Conservation (phyloP, 2,797 vertebrate genomes). For the Amphiprion clarkii region DNA sequence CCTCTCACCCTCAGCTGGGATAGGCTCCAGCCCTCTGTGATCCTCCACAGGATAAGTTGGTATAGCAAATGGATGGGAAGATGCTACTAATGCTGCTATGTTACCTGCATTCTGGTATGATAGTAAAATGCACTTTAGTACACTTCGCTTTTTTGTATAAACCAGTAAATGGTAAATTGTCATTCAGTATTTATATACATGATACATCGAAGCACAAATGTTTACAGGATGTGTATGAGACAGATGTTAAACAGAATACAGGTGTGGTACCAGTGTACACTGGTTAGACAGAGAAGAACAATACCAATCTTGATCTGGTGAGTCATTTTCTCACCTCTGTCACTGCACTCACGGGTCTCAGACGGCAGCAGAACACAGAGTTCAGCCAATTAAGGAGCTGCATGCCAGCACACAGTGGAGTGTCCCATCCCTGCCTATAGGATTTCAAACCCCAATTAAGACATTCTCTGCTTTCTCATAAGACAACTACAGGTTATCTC, state of each 20-base stretch:
- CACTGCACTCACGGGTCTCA: constrained; percentile 46
- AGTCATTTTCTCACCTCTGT: constrained; percentile 58
- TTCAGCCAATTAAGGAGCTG: constrained; percentile 59
- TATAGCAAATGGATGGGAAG: too few relatives aligned
- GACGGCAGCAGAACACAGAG: constrained; percentile 44
- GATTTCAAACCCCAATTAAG: not conserved
- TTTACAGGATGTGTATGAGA: not conserved
- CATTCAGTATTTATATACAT: not conserved
- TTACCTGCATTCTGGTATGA: not conserved
- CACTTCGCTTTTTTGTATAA: not conserved
- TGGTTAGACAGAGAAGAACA: constrained; percentile 29
- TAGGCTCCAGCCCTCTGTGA: too few relatives aligned
- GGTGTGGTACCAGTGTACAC: constrained; percentile 12
- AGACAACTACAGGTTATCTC: not conserved
- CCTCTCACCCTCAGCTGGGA: too few relatives aligned
- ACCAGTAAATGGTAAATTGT: not conserved
- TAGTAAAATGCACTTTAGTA: not conserved
- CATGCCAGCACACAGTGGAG: constrained; percentile 29
- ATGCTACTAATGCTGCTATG: too few relatives aligned
- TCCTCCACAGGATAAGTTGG: too few relatives aligned
- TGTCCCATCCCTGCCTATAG: not conserved
- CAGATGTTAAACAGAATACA: constrained; percentile 6
- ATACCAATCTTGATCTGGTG: constrained; percentile 34
- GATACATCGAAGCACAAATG: not conserved
- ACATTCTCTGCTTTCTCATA: not conserved